These are phyloP conservation scores for Diabrotica undecimpunctata DNA, from an alignment of 1,140 invertebrate species.

Conservation along the genomic window DNA sequence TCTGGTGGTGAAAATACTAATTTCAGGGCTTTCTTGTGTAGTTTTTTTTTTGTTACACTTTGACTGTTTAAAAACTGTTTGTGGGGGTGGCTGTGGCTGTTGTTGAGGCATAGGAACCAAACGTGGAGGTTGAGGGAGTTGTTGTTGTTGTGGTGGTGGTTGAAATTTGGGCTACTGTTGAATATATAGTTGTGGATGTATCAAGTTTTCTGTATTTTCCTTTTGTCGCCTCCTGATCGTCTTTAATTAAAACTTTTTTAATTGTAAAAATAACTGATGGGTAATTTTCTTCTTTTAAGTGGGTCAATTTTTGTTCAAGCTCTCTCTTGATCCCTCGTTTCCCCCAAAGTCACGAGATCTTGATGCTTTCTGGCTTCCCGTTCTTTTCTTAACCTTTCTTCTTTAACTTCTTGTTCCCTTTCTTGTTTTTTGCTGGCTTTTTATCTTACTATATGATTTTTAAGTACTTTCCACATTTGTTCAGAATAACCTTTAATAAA, in stretches of 20 bases:
- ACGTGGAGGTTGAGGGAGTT: constrained; percentile 17
- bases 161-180: constrained; percentile 39
- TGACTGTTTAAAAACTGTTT: constrained; percentile 47
- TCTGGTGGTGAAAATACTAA: too few relatives aligned
- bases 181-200: constrained; percentile 50
- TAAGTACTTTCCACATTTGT: constrained; percentile 83
- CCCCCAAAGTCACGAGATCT: constrained; percentile 82
- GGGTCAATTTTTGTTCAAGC: constrained; percentile 72
- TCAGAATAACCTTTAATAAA: too few relatives aligned
- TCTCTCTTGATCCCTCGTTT: constrained; percentile 87
- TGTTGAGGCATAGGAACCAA: constrained; percentile 25
- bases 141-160: constrained; percentile 24
- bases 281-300: constrained; percentile 85
- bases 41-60: too few relatives aligned
- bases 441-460: constrained; percentile 81
- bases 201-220: constrained; percentile 58
- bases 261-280: constrained; percentile 86
- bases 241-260: constrained; percentile 92
- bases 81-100: constrained; percentile 15
- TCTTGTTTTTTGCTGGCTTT: constrained; percentile 85
- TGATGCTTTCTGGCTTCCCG: constrained; percentile 87
- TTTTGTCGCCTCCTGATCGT: constrained; percentile 81
- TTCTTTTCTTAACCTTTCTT: constrained; percentile 81
- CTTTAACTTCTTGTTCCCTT: constrained; percentile 58
- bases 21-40: too few relatives aligned